phyloP scores from a whole-genome alignment of 2,797 vertebrate genomes.

The Danio tinwini region DNA sequence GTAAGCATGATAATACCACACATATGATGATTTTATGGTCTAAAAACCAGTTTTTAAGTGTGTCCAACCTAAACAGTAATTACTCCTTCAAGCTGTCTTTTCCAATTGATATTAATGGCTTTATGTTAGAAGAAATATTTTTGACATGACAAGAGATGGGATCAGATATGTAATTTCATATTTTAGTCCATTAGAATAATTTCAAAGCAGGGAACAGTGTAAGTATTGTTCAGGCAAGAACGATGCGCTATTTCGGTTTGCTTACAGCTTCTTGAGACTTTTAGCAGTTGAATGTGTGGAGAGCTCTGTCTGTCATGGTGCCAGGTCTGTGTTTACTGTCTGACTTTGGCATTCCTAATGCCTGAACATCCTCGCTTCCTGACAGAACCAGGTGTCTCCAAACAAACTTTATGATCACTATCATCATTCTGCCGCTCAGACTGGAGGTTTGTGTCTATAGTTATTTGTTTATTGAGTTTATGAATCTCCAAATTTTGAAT shows the following conservation, averaged over 20 bases:
- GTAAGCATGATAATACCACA: too few species aligned
- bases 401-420: slow-evolving; percentile 14
- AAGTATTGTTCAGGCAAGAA: not conserved
- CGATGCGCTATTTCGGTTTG: slow-evolving; percentile 18
- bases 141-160: not conserved
- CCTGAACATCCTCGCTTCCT: slow-evolving; percentile 11
- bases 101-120: not conserved
- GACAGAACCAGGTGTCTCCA: slow-evolving; percentile 29
- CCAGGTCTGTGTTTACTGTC: slow-evolving; percentile 36
- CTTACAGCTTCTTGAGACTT: slow-evolving; percentile 32
- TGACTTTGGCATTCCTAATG: slow-evolving; percentile 21
- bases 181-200: not conserved
- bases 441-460: not conserved
- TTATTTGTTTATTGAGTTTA: slow-evolving; percentile 6
- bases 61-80: too few species aligned
- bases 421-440: not conserved
- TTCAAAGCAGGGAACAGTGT: slow-evolving; percentile 1
- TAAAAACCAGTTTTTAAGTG: too few species aligned
- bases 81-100: not conserved
- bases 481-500: not conserved
- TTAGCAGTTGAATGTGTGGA: slow-evolving; percentile 40
- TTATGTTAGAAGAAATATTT: not conserved
- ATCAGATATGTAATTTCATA: slow-evolving; percentile 11
- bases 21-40: too few species aligned
- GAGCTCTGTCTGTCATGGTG: slow-evolving; percentile 25